Conservation (phyloP, 1,140 invertebrate species). For the Drosophila kikkawai region DNA sequence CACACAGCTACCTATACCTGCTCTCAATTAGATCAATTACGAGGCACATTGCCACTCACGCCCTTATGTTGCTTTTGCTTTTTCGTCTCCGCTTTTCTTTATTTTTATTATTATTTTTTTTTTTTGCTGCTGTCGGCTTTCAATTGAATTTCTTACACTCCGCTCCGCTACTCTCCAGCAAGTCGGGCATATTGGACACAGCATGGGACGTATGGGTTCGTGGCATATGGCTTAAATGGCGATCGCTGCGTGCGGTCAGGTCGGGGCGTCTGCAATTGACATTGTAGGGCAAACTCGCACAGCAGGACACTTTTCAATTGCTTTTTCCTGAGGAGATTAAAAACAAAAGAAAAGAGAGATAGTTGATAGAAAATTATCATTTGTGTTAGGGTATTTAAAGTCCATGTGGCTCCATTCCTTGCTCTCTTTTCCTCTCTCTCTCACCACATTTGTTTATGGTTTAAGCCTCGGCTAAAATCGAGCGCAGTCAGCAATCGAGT, state of each 20-base stretch:
- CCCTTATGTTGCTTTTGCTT: conserved; percentile 57
- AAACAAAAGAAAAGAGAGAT: conserved; percentile 7
- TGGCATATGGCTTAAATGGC: conserved; percentile 20
- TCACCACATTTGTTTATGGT: not conserved
- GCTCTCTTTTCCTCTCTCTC: not conserved
- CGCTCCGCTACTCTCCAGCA: conserved; percentile 21
- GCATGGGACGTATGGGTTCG: conserved; percentile 6
- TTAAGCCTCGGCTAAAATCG: conserved; percentile 2
- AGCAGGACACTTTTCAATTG: conserved; percentile 27
- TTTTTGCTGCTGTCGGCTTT: conserved; percentile 1
- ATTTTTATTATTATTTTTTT: conserved; percentile 15
- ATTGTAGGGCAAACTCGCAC: conserved; percentile 22
- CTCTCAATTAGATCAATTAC: conserved; percentile 78
- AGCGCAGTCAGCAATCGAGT: not conserved
- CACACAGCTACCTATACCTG: conserved; percentile 48
- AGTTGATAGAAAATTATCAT: not conserved
- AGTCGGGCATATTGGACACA: conserved; percentile 39
- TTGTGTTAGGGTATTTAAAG: not conserved
- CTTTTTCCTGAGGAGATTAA: not conserved
- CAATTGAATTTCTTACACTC: conserved; percentile 41
- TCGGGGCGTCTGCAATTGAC: conserved; percentile 26
- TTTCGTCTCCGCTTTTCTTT: conserved; percentile 29
- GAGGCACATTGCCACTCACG: conserved; percentile 70
- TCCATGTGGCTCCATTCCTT: not conserved
- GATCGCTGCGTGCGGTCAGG: conserved; percentile 25